A percentile compares a stretch with the other conserved stretches of the same genome.
Evolutionary conservation across 2,797 vertebrate genomes (phyloP).

Genomic region (Morelia viridis): DNA sequence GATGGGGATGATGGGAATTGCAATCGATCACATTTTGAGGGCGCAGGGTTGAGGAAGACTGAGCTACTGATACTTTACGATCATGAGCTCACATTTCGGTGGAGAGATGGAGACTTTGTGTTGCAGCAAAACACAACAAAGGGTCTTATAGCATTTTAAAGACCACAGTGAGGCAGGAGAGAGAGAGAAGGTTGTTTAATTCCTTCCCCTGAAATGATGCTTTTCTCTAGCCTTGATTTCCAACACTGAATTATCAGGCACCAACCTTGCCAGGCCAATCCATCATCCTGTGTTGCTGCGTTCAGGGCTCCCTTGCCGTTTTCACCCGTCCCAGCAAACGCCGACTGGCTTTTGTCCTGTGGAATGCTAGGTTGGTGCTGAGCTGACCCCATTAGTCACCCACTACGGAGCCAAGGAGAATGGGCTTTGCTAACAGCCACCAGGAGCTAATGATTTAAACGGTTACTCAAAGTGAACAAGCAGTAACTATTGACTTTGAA

Average conservation of each 20-base stretch:
- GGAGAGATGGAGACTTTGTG: not conserved
- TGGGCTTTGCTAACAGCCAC: conserved; percentile 9
- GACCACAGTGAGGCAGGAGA: not conserved
- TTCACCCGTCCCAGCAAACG: not conserved
- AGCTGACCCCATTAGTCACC: fast-evolving
- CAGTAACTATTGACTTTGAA: conserved; percentile 34
- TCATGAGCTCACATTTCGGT: not conserved
- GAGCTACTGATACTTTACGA: not conserved
- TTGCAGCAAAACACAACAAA: not conserved
- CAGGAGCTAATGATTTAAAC: not conserved
- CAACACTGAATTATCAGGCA: not conserved
- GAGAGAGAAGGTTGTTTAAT: not conserved
- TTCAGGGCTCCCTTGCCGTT: not conserved
- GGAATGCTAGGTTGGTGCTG: fast-evolving
- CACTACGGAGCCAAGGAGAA: fast-evolving
- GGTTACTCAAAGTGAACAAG: not conserved
- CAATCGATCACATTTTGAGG: not conserved
- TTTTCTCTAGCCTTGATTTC: fast-evolving
- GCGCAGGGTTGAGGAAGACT: not conserved
- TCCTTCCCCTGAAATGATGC: not conserved
- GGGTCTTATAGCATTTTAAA: not conserved
- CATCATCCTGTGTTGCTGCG: conserved; percentile 5
- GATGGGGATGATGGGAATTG: not conserved
- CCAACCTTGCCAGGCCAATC: fast-evolving
- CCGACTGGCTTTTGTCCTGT: not conserved